Evolutionary conservation across 2,797 vertebrate genomes (phyloP).

Genomic region (Chanos chanos): DNA sequence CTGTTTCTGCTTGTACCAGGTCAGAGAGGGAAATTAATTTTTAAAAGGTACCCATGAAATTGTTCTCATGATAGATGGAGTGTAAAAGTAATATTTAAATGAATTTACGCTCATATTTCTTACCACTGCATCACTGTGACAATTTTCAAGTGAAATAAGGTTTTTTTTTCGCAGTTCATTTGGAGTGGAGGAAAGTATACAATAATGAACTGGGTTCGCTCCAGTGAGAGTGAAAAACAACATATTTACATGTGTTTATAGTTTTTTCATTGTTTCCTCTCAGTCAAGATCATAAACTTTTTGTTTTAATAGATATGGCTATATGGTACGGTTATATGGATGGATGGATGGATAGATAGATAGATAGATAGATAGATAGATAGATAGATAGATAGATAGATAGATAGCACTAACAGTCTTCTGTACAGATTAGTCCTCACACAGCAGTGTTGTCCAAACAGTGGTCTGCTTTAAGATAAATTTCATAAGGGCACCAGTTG

Average conservation of each 20-base stretch:
- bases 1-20: constrained; percentile 81
- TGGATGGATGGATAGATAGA: no score
- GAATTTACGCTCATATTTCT: constrained; percentile 56
- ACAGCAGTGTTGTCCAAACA: no score
- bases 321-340: no score
- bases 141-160: constrained; percentile 33
- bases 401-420: no score
- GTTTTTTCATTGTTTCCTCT: background rate
- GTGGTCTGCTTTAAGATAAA: no score
- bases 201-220: constrained; percentile 4
- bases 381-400: no score
- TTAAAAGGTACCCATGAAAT: constrained; percentile 88
- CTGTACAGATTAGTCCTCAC: no score
- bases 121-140: constrained; percentile 35
- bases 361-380: no score
- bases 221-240: background rate
- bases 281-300: background rate
- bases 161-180: constrained; percentile 2
- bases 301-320: no score
- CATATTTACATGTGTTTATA: background rate
- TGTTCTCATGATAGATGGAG: constrained; percentile 85
- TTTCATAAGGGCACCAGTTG: constrained; percentile 25
- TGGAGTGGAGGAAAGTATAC: background rate
- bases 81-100: constrained; percentile 91
- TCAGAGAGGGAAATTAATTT: constrained; percentile 89